Evolutionary conservation across 2,113 vertebrate species (phyloP), one percentile per base, ranked within the genome.

Genomic region (crab-eating macaque (Macaca fascicularis)): DNA sequence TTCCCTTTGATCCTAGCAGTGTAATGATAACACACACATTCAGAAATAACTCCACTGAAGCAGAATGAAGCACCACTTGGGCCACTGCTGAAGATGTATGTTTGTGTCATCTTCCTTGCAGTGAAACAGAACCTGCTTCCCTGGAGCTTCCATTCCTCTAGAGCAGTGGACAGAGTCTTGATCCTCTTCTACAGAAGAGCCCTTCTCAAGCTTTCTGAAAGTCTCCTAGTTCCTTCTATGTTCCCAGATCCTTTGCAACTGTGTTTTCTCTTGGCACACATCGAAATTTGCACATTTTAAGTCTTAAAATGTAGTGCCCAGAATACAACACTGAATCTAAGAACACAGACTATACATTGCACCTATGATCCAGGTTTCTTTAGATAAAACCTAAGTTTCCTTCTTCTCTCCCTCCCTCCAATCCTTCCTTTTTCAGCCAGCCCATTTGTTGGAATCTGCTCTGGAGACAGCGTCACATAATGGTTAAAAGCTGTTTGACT

Each of bases 291-390:
- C 23, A 67, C 38, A 22, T 40, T 64, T 94, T 94, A 75, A 19
- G 72, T 75, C 81, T 55, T 75, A 32, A 93, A 96, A 90, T n/a
- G 17, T n/a, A 69, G 12, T 30, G 55, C 61, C 30, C 35, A 87
- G 67, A 79, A 74, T 50, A 89, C 14, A 78, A 76, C 23, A 35
- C 40, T 72, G 59, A 59, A 43, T 70, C 61, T 52, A 48, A 35
- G 27, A 75, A 45, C 70, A 48, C 1, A 93, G 50, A 14, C 13
- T 23, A 9, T 5, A 19, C 11, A 67, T 8, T 35, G 17, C n/a
- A 30, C 61, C 86, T 76, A 9, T 9, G 10, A n/a, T 38, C 38
- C 40, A 43, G 38, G 10, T 40, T 90, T 88, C 90, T 93, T 88
- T 55, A 8, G 10, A 27, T 80, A 30, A 72, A 27, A 81, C 55